Evolutionary conservation across 35 echinoderm and acorn worm genomes (phyloP).

Genomic region (Apostichopus californicus): DNA sequence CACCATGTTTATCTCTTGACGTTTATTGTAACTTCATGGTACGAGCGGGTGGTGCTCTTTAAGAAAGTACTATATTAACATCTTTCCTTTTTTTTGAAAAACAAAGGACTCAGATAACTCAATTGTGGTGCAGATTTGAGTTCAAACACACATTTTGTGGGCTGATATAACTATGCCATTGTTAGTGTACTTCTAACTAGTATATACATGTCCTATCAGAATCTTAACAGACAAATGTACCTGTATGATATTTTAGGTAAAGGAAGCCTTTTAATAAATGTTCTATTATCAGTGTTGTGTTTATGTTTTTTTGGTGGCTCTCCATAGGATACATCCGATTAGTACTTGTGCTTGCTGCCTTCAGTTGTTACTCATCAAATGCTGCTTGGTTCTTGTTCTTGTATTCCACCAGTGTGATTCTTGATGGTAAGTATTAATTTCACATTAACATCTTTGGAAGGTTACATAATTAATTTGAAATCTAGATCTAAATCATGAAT

Average conservation of each 20-base stretch:
- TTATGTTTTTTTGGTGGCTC: background rate
- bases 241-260: background rate
- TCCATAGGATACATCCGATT: constrained; percentile 70
- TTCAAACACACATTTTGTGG: background rate
- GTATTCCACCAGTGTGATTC: constrained; percentile 62
- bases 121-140: too few species aligned
- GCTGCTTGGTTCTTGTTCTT: constrained; percentile 63
- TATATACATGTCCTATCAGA: background rate
- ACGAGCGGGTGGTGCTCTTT: too few species aligned
- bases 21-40: too few species aligned
- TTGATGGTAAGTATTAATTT: constrained; percentile 74
- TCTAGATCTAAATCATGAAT: too few species aligned
- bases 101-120: too few species aligned
- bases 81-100: too few species aligned
- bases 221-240: background rate
- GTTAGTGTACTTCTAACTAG: background rate
- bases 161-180: background rate
- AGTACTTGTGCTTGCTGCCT: constrained; percentile 60
- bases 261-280: background rate
- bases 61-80: too few species aligned
- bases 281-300: background rate
- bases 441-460: too few species aligned
- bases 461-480: too few species aligned
- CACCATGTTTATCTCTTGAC: too few species aligned
- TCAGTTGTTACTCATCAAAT: constrained; percentile 68